Evolutionary conservation across 2,113 vertebrate species (phyloP).

Genomic region (Capreolus pygargus): DNA sequence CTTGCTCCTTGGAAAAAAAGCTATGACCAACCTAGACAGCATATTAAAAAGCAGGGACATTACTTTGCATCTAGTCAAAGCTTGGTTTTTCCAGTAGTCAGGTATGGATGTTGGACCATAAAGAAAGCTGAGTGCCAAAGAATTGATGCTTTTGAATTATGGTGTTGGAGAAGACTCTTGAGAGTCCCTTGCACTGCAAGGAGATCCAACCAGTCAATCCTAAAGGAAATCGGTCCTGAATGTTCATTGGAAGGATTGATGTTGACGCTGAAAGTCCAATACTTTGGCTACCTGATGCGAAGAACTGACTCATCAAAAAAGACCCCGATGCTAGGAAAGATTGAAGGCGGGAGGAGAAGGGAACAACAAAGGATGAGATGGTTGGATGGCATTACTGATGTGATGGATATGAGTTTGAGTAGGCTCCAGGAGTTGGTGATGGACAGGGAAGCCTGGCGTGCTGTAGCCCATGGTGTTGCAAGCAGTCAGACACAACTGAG

Average conservation of each 20-base stretch:
- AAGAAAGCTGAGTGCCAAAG: background rate
- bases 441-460: background rate
- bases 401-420: background rate
- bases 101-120: background rate
- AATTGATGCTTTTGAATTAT: background rate
- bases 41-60: background rate
- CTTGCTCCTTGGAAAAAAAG: background rate
- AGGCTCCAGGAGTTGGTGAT: background rate
- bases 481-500: background rate
- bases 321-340: background rate
- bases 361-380: background rate
- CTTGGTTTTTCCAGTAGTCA: background rate
- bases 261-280: background rate
- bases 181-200: background rate
- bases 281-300: background rate
- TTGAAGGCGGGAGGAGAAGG: background rate
- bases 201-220: background rate
- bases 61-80: background rate
- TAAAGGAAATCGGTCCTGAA: background rate
- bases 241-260: background rate
- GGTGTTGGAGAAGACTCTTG: background rate
- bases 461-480: background rate
- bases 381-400: background rate
- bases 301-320: background rate
- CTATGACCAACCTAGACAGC: background rate